Conservation (phyloP, 2,888 invertebrate genomes). For the Neoitamus cyanurus region DNA sequence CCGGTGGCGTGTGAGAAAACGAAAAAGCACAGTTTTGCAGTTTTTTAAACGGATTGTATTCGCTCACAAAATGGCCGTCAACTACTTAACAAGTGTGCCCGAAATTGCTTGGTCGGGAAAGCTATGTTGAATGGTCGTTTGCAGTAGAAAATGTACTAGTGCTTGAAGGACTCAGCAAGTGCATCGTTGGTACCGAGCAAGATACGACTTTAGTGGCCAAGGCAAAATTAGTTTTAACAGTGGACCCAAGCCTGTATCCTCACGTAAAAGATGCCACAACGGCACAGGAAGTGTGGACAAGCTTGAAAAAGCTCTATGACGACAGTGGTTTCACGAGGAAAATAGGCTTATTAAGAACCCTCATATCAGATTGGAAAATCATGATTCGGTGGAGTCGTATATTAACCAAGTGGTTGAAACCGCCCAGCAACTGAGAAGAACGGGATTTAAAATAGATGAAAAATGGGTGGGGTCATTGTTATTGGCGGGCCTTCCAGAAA, state of each 20-base stretch:
- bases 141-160: not conserved
- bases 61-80: too few species aligned
- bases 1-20: too few species aligned
- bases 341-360: constrained; percentile 55
- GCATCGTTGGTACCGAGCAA: not conserved
- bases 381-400: constrained; percentile 56
- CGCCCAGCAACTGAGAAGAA: not conserved
- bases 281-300: constrained; percentile 57
- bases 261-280: constrained; percentile 55
- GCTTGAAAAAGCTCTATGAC: constrained; percentile 57
- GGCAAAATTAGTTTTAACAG: constrained; percentile 47
- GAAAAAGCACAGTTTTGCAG: too few species aligned
- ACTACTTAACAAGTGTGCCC: too few species aligned
- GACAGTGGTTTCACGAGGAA: constrained; percentile 57
- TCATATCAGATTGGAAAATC: constrained; percentile 52
- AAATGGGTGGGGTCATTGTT: not conserved
- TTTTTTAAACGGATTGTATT: too few species aligned
- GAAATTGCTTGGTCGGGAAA: not conserved
- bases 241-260: constrained; percentile 55
- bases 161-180: not conserved
- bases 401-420: constrained; percentile 55
- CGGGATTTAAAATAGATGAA: not conserved
- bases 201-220: not conserved
- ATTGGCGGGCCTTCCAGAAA: not conserved
- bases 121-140: not conserved